Evolutionary conservation across 2,797 vertebrate genomes (phyloP).

Genomic region (Poecilia picta): DNA sequence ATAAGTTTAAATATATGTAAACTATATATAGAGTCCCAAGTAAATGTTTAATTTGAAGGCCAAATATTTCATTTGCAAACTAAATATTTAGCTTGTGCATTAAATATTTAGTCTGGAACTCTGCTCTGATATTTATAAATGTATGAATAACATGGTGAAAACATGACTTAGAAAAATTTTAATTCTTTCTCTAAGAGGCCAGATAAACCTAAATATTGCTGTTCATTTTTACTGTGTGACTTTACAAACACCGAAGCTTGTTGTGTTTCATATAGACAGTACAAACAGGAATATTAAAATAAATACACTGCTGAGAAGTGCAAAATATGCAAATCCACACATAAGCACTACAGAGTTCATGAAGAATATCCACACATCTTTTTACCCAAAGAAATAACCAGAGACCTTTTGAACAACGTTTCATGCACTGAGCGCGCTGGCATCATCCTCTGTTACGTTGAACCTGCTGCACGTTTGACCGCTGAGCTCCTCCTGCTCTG

Average conservation of each 20-base stretch:
- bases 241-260: neutral
- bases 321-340: constrained; percentile 6
- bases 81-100: no score
- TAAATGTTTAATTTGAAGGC: no score
- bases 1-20: no score
- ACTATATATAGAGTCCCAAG: no score
- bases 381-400: constrained; percentile 1
- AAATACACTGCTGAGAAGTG: neutral
- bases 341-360: constrained; percentile 8
- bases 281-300: neutral
- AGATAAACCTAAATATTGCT: no score
- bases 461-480: constrained; percentile 47
- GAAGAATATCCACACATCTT: constrained; percentile 9
- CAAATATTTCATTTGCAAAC: no score
- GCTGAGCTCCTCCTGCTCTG: constrained; percentile 75
- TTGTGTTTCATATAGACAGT: neutral
- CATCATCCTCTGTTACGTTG: constrained; percentile 47
- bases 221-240: no score
- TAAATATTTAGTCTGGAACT: no score
- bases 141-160: no score
- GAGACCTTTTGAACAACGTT: neutral
- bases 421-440: constrained; percentile 34
- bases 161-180: no score
- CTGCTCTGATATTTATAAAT: no score
- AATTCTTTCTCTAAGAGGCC: no score